These are phyloP conservation scores for Caenorhabditis drosophilae DNA, from an alignment of 2,888 invertebrate genomes.

Conservation along the genomic window DNA sequence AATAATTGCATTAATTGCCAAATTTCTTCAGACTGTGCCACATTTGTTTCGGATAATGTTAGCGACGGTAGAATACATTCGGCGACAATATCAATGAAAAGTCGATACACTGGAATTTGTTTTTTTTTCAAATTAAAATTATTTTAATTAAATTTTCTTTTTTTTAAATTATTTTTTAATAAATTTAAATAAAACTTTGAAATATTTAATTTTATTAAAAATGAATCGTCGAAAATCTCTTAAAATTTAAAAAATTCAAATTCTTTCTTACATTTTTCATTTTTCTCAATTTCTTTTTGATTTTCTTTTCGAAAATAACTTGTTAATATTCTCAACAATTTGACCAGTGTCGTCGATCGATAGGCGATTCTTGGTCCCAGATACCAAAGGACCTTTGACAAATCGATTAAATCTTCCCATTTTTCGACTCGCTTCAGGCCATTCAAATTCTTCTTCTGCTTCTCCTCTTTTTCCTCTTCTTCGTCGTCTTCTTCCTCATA, in stretches of 20 bases:
- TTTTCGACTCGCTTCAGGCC: slow-evolving; percentile 31
- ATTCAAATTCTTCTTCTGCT: too few relatives aligned
- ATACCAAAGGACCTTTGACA: slow-evolving; percentile 38
- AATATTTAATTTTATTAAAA: slow-evolving; percentile 4
- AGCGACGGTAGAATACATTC: slow-evolving; percentile 88
- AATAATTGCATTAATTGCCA: slow-evolving; percentile 79
- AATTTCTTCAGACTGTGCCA: slow-evolving; percentile 91
- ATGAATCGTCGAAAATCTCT: too few relatives aligned
- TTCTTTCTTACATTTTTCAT: slow-evolving; percentile 31
- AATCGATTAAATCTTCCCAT: slow-evolving; percentile 52
- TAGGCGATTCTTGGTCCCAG: slow-evolving; percentile 52
- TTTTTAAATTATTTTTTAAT: slow-evolving; percentile 7
- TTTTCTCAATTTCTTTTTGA: slow-evolving; percentile 29
- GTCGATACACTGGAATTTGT: slow-evolving; percentile 39
- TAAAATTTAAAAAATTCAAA: too few relatives aligned
- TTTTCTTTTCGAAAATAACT: slow-evolving; percentile 70
- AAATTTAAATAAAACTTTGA: slow-evolving; percentile 1
- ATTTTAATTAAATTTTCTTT: not conserved
- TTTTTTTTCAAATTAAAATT: not conserved
- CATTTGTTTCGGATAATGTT: slow-evolving; percentile 89
- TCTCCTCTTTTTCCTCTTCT: too few relatives aligned
- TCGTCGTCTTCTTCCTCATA: slow-evolving; percentile 7
- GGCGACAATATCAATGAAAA: slow-evolving; percentile 73
- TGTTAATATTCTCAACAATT: slow-evolving; percentile 76
- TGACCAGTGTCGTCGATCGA: slow-evolving; percentile 81